Base-by-base conservation (phyloP, 2,888 invertebrate genomes). In the Melinaea menophilus region DNA sequence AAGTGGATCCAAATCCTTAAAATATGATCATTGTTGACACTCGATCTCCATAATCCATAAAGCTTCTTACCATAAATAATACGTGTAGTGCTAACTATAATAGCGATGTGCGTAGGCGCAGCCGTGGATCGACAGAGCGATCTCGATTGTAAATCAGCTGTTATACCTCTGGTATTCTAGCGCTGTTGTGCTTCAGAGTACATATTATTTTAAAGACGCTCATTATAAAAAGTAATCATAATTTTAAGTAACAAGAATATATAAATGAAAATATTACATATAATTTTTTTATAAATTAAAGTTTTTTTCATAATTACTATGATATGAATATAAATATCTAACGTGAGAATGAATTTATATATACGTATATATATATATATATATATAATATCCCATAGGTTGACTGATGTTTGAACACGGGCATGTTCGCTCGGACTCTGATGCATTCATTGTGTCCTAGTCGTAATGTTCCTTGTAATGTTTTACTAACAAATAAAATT, bases 31-130 rank as follows among this genome's bases (percentile, higher is more conserved):
- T 88, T 89, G 89, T 89, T 88, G 89, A 86, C 86, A 85, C 84
- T 78, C 78, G 78, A 86, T 82, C 86, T 83, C 81, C 84, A 84
- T 90, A 90, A 90, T 88, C 90, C 88, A 81, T 79, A 78, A 88
- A 90, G 88, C 90, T 88, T 81, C 90, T 90, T 90, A 90, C 86
- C 87, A 90, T 90, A 90, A 90, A 90, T 90, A 90, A 90, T 88
- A 79, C 86, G 82, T 87, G 89, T 90, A 84, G 84, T 74, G 82
- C 83, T 83, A 84, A 86, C 84, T 84, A 84, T 88, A 85, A 88
- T 85, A 82, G 82, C 79, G 75, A 73, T 71, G 73, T 79, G 88
- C 87, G 88, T 89, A 81, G 89, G 90, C 86, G 88, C 82, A 79
- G 73, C 79, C 78, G 75, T 79, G 82, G 86, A 89, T 88, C 90